A percentile compares a stretch with the other conserved stretches of the same genome.
Evolutionary conservation across 2,113 vertebrate species (phyloP).

Genomic region (Accipiter cooperii): DNA sequence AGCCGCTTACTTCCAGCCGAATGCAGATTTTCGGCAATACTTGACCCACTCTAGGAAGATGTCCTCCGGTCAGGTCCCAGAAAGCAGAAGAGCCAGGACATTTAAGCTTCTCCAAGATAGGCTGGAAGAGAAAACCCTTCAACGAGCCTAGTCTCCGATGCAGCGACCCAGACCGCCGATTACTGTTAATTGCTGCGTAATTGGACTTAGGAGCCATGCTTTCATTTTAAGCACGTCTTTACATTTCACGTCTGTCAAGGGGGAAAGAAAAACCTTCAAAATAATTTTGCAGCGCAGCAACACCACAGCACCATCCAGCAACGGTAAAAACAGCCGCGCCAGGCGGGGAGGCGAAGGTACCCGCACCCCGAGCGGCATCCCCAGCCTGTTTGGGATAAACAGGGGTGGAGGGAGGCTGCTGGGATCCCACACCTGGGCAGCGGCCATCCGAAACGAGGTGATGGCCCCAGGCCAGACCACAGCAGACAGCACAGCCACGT

Average conservation of each 20-base stretch:
- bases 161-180: neutral
- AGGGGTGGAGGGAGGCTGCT: neutral
- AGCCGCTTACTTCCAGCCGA: neutral
- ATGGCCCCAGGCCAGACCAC: neutral
- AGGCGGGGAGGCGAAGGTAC: neutral
- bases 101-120: neutral
- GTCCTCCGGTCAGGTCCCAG: neutral
- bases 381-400: neutral
- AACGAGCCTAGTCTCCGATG: neutral
- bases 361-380: neutral
- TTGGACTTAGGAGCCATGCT: neutral
- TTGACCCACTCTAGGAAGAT: neutral
- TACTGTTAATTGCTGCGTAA: slow-evolving; percentile 13
- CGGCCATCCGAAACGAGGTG: neutral
- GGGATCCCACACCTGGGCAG: neutral
- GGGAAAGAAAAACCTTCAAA: neutral
- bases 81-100: neutral
- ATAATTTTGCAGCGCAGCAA: neutral
- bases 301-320: neutral
- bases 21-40: neutral
- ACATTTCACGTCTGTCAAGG: neutral
- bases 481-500: neutral
- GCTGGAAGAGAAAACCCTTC: neutral
- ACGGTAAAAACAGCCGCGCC: neutral
- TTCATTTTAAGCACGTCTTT: neutral